Evolutionary conservation across 1,140 invertebrate genomes (phyloP).

Genomic region (Doryteuthis pealeii): DNA sequence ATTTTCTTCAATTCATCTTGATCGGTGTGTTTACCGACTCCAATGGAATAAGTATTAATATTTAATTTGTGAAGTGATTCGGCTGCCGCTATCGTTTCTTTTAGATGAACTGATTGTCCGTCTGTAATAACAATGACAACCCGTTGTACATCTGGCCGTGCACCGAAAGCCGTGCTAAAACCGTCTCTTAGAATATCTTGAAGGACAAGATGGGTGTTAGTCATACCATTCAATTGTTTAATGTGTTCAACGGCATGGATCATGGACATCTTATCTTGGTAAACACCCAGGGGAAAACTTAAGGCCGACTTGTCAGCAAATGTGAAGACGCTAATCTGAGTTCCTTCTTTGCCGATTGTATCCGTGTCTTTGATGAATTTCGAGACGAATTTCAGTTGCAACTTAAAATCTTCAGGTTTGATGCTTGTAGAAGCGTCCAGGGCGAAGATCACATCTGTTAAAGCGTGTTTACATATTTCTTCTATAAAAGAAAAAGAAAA

Average conservation of each 20-base stretch:
- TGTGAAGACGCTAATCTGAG: neutral
- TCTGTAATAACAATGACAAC: neutral
- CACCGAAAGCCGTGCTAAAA: neutral
- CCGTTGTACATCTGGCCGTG: neutral
- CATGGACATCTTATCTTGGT: neutral
- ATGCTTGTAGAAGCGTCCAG: neutral
- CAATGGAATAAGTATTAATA: neutral
- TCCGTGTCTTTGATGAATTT: neutral
- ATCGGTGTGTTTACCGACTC: neutral
- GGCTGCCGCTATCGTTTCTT: neutral
- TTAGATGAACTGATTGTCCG: neutral
- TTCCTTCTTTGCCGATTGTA: neutral
- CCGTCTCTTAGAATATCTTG: neutral
- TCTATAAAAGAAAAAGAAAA: too few relatives aligned
- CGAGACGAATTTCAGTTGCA: neutral
- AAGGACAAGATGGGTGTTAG: neutral
- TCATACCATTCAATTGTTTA: neutral
- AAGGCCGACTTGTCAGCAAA: neutral
- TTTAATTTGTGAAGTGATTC: neutral
- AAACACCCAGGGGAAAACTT: neutral
- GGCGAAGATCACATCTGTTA: neutral
- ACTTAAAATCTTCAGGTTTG: neutral
- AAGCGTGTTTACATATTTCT: neutral
- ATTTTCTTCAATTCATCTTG: neutral
- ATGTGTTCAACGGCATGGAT: neutral